Evolutionary conservation across 2,113 vertebrate genomes (phyloP).

Genomic region (Sorex fumeus): DNA sequence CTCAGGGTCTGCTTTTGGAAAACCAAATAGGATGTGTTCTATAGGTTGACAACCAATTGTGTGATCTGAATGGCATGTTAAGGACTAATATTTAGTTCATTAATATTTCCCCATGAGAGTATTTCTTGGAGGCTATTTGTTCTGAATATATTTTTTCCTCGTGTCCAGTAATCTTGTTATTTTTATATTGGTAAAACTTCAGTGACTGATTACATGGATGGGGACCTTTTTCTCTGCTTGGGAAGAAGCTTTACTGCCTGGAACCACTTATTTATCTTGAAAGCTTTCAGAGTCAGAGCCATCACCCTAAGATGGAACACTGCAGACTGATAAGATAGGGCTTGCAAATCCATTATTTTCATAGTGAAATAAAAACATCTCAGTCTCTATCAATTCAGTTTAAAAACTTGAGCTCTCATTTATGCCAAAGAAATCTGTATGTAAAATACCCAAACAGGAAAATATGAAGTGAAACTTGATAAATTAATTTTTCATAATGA

Average conservation of each 20-base stretch:
- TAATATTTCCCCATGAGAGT: neutral
- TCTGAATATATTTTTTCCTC: neutral
- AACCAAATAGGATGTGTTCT: constrained; percentile 2
- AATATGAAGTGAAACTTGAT: constrained; percentile 53
- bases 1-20: constrained; percentile 35
- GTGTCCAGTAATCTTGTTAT: constrained; percentile 33
- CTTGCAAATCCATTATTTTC: constrained; percentile 36
- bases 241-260: constrained; percentile 25
- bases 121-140: constrained; percentile 33
- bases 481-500: constrained; percentile 18
- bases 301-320: constrained; percentile 12
- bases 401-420: constrained; percentile 41
- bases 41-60: neutral
- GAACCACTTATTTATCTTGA: constrained; percentile 53
- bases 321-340: neutral
- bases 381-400: constrained; percentile 29
- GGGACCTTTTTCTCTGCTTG: neutral
- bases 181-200: constrained; percentile 36
- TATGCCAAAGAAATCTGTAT: neutral
- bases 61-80: neutral
- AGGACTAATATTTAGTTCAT: neutral
- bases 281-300: constrained; percentile 46
- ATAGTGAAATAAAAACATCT: constrained; percentile 1
- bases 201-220: neutral
- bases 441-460: constrained; percentile 45